phyloP scores from a whole-genome alignment of 2,113 vertebrate species.

The Myiopsitta monachus region DNA sequence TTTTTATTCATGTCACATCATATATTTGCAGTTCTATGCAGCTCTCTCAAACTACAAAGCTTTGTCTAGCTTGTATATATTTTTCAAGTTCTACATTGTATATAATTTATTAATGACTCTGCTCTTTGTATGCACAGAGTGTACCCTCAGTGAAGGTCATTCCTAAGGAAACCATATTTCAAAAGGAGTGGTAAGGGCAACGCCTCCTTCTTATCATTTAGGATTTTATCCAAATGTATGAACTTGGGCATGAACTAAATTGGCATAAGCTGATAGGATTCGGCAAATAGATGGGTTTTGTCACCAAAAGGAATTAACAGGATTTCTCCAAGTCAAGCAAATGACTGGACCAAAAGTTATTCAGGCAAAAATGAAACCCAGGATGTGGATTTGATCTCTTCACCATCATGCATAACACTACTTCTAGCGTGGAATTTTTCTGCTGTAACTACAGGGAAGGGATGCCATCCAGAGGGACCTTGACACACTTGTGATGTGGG shows the following conservation, averaged over 20 bases:
- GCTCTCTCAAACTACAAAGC: background rate
- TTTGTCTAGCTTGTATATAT: background rate
- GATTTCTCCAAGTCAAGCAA: background rate
- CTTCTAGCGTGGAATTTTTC: background rate
- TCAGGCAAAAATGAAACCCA: background rate
- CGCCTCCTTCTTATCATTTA: constrained; percentile 40
- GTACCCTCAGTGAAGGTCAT: constrained; percentile 46
- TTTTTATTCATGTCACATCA: background rate
- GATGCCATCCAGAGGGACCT: too few species aligned
- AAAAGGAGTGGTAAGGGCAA: constrained; percentile 34
- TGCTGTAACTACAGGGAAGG: background rate
- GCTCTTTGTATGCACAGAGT: constrained; percentile 25
- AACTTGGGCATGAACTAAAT: background rate
- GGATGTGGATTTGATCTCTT: background rate
- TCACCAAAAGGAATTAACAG: background rate
- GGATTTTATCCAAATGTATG: constrained; percentile 24
- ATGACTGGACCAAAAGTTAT: background rate
- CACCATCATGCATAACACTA: background rate
- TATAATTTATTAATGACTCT: constrained; percentile 38
- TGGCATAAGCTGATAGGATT: background rate
- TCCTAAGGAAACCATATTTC: constrained; percentile 47
- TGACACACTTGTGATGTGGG: too few species aligned
- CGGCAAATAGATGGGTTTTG: background rate
- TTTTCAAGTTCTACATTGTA: background rate
- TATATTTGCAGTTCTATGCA: background rate